Evolutionary conservation across 2,113 vertebrate species (phyloP).

Genomic region (Crotalus helleri): DNA sequence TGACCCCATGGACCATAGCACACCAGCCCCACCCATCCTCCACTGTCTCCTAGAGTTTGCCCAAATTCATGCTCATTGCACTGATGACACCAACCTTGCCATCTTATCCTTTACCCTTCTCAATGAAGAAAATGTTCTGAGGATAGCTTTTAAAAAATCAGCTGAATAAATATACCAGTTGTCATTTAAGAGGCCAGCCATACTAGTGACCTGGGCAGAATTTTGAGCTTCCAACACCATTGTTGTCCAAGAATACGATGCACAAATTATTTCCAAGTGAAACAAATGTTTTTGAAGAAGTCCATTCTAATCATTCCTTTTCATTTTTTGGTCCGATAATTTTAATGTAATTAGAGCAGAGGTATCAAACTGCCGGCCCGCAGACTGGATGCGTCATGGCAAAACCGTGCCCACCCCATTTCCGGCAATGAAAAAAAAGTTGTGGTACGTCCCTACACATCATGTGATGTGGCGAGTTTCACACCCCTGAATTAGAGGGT

Average conservation of each 20-base stretch:
- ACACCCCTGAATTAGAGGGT: background rate
- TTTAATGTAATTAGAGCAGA: constrained; percentile 1
- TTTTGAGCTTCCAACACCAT: constrained; percentile 46
- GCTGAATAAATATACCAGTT: constrained; percentile 43
- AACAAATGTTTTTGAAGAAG: constrained; percentile 39
- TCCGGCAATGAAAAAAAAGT: no score
- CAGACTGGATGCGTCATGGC: no score
- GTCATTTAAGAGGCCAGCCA: constrained; percentile 34
- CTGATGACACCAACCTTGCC: no score
- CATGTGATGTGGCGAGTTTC: no score
- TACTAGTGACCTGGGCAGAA: constrained; percentile 30
- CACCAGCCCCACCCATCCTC: no score
- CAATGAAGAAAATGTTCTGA: constrained; percentile 21
- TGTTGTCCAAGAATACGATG: constrained; percentile 26
- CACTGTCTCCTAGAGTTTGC: no score
- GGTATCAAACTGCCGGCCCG: no score
- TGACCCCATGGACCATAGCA: no score
- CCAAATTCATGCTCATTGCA: no score
- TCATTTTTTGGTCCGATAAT: constrained; percentile 20
- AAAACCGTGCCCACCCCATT: no score
- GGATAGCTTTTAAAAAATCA: constrained; percentile 30
- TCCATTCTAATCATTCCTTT: constrained; percentile 21
- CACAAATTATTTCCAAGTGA: constrained; percentile 33
- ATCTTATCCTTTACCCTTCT: no score
- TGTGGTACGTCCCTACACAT: no score